Evolutionary conservation across 1,140 invertebrate species (phyloP).

Genomic region (Drosophila tsacasi): DNA sequence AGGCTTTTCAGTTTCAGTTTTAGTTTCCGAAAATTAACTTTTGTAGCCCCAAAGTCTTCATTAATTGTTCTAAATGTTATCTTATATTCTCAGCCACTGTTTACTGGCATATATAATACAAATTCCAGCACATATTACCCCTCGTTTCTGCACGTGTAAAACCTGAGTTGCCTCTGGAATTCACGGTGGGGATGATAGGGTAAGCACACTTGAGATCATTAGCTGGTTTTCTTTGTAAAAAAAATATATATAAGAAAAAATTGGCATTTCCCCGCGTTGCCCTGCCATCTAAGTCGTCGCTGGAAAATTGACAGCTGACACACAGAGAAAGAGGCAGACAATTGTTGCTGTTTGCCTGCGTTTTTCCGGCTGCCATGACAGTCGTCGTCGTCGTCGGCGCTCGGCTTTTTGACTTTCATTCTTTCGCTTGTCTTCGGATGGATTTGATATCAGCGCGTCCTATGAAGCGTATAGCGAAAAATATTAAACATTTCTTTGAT

Average conservation of each 20-base stretch:
- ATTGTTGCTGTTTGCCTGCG: constrained; percentile 39
- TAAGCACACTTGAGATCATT: constrained; percentile 40
- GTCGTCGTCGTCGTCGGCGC: constrained; percentile 15
- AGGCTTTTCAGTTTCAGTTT: too few species aligned
- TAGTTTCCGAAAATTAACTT: too few species aligned
- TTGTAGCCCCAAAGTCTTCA: background rate
- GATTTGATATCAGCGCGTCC: constrained; percentile 44
- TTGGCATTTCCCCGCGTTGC: constrained; percentile 3
- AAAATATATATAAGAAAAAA: background rate
- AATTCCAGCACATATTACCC: background rate
- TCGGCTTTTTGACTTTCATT: constrained; percentile 35
- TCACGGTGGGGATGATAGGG: constrained; percentile 21
- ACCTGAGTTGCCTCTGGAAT: background rate
- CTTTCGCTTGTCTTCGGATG: constrained; percentile 13
- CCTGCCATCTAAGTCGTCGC: constrained; percentile 29
- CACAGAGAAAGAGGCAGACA: constrained; percentile 25
- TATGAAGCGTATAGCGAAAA: constrained; percentile 65
- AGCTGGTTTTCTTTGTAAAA: constrained; percentile 11
- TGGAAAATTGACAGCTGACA: constrained; percentile 53
- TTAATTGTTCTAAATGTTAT: too few species aligned
- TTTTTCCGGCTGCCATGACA: constrained; percentile 46
- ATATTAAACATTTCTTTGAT: constrained; percentile 72
- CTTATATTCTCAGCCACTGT: too few species aligned
- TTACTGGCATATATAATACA: too few species aligned
- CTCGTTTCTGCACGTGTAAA: background rate